Evolutionary conservation across 2,888 invertebrate genomes (phyloP).

Genomic region (Acrobasis consociella): DNA sequence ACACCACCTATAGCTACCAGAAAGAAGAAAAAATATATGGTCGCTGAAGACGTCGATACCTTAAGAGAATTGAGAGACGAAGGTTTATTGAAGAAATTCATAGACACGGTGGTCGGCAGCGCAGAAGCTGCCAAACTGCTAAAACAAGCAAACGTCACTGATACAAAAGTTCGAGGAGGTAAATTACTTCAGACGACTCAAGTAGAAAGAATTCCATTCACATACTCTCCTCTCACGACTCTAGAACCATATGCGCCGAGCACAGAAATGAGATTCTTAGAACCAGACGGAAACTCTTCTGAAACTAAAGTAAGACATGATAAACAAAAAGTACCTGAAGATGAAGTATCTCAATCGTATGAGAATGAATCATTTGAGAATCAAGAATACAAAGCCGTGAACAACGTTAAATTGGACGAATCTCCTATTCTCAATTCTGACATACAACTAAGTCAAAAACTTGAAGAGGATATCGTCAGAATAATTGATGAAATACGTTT

Average conservation of each 20-base stretch:
- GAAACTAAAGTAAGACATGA: background rate
- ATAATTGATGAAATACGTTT: constrained; percentile 3
- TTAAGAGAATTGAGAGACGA: background rate
- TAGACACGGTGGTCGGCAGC: background rate
- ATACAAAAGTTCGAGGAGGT: background rate
- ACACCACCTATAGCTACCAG: background rate
- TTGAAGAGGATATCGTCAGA: background rate
- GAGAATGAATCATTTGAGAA: background rate
- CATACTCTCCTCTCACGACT: background rate
- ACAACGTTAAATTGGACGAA: background rate
- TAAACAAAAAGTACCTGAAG: too few species aligned
- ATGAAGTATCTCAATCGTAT: background rate
- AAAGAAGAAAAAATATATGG: background rate
- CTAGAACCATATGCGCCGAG: background rate
- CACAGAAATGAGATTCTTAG: background rate
- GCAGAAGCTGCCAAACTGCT: background rate
- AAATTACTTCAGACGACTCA: background rate
- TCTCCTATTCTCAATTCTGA: background rate
- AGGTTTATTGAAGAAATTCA: background rate
- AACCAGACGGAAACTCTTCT: background rate
- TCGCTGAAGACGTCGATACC: background rate
- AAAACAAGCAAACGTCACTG: background rate
- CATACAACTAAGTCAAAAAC: background rate
- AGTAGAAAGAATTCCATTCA: background rate
- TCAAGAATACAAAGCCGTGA: background rate